phyloP scores from a whole-genome alignment of 2,888 invertebrate species.

The Girardia tigrina region DNA sequence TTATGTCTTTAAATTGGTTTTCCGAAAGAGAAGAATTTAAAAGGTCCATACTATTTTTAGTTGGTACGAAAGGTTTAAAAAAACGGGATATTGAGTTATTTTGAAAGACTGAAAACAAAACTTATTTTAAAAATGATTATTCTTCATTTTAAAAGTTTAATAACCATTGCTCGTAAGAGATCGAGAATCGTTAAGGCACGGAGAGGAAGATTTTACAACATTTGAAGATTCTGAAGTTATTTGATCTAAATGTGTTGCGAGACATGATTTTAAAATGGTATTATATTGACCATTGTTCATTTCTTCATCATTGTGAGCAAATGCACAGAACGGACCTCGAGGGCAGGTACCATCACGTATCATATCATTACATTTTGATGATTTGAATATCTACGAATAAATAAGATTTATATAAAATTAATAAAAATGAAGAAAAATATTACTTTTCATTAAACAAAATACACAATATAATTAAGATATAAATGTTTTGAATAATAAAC shows the following conservation, averaged over 20 bases:
- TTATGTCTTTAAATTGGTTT: neutral
- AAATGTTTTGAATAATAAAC: too few species aligned
- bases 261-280: neutral
- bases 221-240: neutral
- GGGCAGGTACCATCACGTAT: constrained; percentile 96
- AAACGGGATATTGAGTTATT: neutral
- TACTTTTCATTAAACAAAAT: too few species aligned
- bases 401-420: constrained; percentile 56
- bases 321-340: constrained; percentile 86
- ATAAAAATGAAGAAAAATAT: too few species aligned
- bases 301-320: constrained; percentile 11
- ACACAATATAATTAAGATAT: too few species aligned
- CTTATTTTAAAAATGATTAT: too few species aligned
- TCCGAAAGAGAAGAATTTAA: neutral
- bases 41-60: neutral
- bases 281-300: neutral
- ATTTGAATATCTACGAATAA: constrained; percentile 69
- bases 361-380: constrained; percentile 96
- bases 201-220: neutral
- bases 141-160: neutral
- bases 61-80: neutral
- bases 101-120: constrained; percentile 17
- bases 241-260: neutral
- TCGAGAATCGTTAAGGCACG: constrained; percentile 5
- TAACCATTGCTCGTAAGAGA: neutral